Base-by-base conservation (phyloP, 2,888 invertebrate species). In the Aphidoletes aphidimyza region DNA sequence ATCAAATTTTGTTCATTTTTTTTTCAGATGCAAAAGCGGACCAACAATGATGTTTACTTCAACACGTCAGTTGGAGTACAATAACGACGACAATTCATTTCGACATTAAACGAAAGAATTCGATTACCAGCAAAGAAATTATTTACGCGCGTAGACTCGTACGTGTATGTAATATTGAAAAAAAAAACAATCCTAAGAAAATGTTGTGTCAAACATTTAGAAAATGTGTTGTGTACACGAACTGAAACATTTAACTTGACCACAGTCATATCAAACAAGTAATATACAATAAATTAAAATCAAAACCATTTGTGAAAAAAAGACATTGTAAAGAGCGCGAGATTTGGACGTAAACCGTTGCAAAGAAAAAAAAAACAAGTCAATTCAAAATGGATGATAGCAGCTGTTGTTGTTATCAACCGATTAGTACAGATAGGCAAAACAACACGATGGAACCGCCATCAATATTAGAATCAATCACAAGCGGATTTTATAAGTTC, bases 401-500 rank as follows among this genome's bases (percentile, higher is more conserved):
- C 45, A 45, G 45, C 45, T 83, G 30, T 37, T 17, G 26, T 34
- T 78, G 37, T 42, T 69, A 84, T 45, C 59, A 69, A 49, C 36
- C 42, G n/a, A 45, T 84, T n/a, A 37, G 45, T 78, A 34, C 69
- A 59, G 78, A 84, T 34, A 84, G 78, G 30, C 69, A 34, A 26
- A 42, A 36, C 1, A 22, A n/a, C 11, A 81, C 81, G 36, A 81
- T 83, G 83, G 84, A 83, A 49, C 22, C 11, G 22, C 22, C 54
- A 22, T 81, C 14, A 8, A 0, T 39, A 84, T 45, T 81, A 14
- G 22, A 42, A 83, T 45, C 36, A 11, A 54, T 22, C 26, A 83
- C 83, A 78, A 85, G n/a, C 36, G 59, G 84, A 83, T 85, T 86
- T 84, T 84, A 85, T 85, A 86, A 86, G 86, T 86, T 85, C 85